phyloP scores from a whole-genome alignment of 2,797 vertebrate species.

The Notolepis coatsorum region DNA sequence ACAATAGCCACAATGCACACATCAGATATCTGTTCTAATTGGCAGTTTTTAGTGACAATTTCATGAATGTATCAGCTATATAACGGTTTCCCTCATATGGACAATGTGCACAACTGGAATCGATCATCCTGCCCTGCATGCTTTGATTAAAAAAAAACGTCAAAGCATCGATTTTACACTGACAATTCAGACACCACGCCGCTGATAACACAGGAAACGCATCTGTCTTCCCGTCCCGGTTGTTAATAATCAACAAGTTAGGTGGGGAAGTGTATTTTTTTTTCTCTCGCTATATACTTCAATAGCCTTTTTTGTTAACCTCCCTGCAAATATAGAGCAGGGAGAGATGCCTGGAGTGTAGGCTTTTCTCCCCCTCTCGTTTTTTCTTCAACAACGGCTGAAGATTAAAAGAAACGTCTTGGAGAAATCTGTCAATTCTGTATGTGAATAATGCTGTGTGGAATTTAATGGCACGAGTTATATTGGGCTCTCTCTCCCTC shows the following conservation, averaged over 20 bases:
- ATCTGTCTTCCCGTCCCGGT: slow-evolving; percentile 69
- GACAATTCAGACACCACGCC: slow-evolving; percentile 74
- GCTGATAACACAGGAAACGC: slow-evolving; percentile 67
- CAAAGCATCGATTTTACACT: slow-evolving; percentile 59
- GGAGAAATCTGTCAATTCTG: slow-evolving; percentile 86
- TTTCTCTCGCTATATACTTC: slow-evolving; percentile 75
- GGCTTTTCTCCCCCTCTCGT: slow-evolving; percentile 58
- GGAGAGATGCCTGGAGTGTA: slow-evolving; percentile 80
- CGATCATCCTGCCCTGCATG: slow-evolving; percentile 61
- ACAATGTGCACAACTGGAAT: slow-evolving; percentile 62
- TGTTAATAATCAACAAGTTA: slow-evolving; percentile 87
- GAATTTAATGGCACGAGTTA: slow-evolving; percentile 88
- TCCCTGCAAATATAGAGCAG: slow-evolving; percentile 81
- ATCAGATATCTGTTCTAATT: slow-evolving; percentile 47
- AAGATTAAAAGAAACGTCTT: slow-evolving; percentile 89
- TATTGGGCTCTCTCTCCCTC: slow-evolving; percentile 82
- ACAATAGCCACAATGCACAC: slow-evolving; percentile 27
- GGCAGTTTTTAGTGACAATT: slow-evolving; percentile 62
- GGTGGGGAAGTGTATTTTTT: slow-evolving; percentile 72
- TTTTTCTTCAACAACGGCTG: slow-evolving; percentile 84
- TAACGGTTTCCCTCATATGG: slow-evolving; percentile 53
- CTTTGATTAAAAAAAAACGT: slow-evolving; percentile 75
- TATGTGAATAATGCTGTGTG: slow-evolving; percentile 85
- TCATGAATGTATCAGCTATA: slow-evolving; percentile 54
- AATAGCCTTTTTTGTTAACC: slow-evolving; percentile 83